phyloP scores from a whole-genome alignment of 2,888 invertebrate genomes.

The Pyralis farinalis region DNA sequence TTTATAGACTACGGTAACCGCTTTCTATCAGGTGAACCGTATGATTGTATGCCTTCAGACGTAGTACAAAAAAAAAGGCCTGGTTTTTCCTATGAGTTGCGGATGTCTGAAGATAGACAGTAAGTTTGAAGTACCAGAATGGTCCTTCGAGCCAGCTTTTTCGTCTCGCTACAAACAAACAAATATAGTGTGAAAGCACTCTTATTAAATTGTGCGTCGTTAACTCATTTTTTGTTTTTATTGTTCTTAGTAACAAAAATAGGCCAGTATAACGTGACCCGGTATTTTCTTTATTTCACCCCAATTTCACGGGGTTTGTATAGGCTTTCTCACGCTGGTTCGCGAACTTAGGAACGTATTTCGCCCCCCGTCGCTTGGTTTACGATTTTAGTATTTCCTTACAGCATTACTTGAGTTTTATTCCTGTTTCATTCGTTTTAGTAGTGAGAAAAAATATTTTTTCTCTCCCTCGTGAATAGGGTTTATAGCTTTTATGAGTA shows the following conservation, averaged over 20 bases:
- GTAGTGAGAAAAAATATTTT: conserved; percentile 27
- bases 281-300: conserved; percentile 7
- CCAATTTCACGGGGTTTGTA: conserved; percentile 1
- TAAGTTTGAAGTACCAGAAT: too few species aligned
- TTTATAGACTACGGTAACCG: too few species aligned
- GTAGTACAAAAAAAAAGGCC: too few species aligned
- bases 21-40: too few species aligned
- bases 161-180: background rate
- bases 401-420: conserved; percentile 38
- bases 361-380: conserved; percentile 31
- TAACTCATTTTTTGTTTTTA: conserved; percentile 15
- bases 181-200: background rate
- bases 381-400: conserved; percentile 35
- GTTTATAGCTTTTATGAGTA: background rate
- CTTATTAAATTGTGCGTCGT: conserved; percentile 6
- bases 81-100: too few species aligned
- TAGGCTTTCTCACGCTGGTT: conserved; percentile 3
- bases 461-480: conserved; percentile 1
- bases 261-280: conserved; percentile 14
- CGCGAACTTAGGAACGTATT: conserved; percentile 10
- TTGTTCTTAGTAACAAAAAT: conserved; percentile 17
- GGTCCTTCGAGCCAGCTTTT: too few species aligned
- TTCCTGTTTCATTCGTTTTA: conserved; percentile 39
- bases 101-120: too few species aligned
- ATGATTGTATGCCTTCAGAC: too few species aligned